These are phyloP conservation scores for Trididemnum nubilum DNA, from an alignment of 23 tunicate genomes.

Conservation along the genomic window DNA sequence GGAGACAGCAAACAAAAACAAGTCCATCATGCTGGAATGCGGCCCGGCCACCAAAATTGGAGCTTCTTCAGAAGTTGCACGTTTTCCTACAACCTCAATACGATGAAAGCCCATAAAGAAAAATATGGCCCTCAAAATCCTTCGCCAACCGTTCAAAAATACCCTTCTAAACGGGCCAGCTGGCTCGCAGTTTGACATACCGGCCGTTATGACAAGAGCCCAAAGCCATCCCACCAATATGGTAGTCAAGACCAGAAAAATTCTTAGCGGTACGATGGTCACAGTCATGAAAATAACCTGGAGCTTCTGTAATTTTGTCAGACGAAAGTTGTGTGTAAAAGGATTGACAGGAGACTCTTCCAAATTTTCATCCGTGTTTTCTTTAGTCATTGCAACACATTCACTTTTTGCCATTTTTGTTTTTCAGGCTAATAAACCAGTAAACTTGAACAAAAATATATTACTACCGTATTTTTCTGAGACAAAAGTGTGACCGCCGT, in stretches of 20 bases:
- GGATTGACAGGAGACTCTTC: constrained; percentile 50
- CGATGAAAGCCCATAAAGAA: constrained; percentile 52
- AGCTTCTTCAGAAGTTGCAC: constrained; percentile 59
- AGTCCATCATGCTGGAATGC: constrained; percentile 67
- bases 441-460: no score
- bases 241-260: not conserved
- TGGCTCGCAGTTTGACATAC: constrained; percentile 7
- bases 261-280: constrained; percentile 31
- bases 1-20: constrained; percentile 35
- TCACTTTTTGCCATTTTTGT: no score
- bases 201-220: constrained; percentile 24
- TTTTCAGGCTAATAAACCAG: no score
- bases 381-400: no score
- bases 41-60: constrained; percentile 63
- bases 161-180: constrained; percentile 1
- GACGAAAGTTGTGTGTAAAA: constrained; percentile 36
- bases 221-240: constrained; percentile 6
- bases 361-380: not conserved
- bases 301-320: constrained; percentile 17
- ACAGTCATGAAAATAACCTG: constrained; percentile 43
- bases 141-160: constrained; percentile 15
- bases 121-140: constrained; percentile 24
- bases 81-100: constrained; percentile 53
- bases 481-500: no score
- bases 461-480: no score